A percentile compares a stretch with the other conserved stretches of the same genome.
phyloP scores from a whole-genome alignment of 1,140 invertebrate species.

The Calephelis nemesis region DNA sequence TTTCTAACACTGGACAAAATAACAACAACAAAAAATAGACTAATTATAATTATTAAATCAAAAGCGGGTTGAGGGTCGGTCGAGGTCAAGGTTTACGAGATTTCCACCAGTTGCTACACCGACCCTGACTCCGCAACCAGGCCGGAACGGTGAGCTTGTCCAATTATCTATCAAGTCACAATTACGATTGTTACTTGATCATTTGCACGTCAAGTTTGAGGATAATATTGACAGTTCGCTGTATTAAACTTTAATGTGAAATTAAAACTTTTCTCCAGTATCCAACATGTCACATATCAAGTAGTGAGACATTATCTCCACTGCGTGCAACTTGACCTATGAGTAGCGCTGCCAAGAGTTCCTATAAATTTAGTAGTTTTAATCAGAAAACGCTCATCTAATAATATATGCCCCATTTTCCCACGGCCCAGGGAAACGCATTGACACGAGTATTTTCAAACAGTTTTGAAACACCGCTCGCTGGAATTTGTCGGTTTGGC shows the following conservation, averaged over 20 bases:
- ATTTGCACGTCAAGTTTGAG: neutral
- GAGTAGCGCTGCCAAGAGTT: neutral
- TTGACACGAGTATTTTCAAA: constrained; percentile 24
- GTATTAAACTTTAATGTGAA: no score
- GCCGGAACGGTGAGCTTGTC: constrained; percentile 62
- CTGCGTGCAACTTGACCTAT: neutral
- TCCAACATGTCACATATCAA: no score
- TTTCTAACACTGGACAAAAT: neutral
- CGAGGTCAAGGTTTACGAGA: constrained; percentile 63
- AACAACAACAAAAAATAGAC: neutral
- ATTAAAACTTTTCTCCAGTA: no score
- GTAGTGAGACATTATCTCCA: no score
- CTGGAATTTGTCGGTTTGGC: constrained; percentile 57
- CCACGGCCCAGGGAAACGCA: constrained; percentile 41
- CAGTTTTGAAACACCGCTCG: constrained; percentile 47
- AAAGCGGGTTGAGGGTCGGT: constrained; percentile 51
- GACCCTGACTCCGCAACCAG: constrained; percentile 70
- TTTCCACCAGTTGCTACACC: constrained; percentile 64
- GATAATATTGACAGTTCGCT: neutral
- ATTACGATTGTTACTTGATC: constrained; percentile 11
- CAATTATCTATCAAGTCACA: constrained; percentile 13
- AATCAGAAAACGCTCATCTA: constrained; percentile 27
- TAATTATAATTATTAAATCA: constrained; percentile 7
- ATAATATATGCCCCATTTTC: constrained; percentile 52
- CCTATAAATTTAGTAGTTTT: constrained; percentile 9